A percentile compares a stretch with the other conserved stretches of the same genome.
These are phyloP conservation scores for Myotis findleyi DNA, from an alignment of 2,797 vertebrate species.

Conservation along the genomic window DNA sequence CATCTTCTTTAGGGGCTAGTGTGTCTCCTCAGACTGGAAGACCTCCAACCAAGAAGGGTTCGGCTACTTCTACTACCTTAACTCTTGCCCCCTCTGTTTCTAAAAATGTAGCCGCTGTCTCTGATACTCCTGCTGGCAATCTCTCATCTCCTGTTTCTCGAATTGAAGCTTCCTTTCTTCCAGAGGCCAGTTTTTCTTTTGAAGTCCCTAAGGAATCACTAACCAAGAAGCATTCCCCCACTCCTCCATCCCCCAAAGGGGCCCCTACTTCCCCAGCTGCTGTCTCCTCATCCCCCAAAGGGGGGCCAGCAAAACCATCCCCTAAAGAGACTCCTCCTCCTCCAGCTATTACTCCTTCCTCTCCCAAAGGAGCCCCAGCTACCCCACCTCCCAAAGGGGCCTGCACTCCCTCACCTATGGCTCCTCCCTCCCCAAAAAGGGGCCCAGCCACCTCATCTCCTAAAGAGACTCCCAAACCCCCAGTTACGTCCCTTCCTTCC, in stretches of 20 bases:
- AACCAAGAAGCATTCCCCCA: neutral
- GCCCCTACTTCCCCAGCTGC: neutral
- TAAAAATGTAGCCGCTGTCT: neutral
- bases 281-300: neutral
- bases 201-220: slow-evolving; percentile 48
- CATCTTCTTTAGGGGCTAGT: slow-evolving; percentile 42
- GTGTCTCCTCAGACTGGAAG: slow-evolving; percentile 62
- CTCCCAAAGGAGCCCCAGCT: neutral
- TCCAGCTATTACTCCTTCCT: neutral
- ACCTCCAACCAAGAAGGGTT: slow-evolving; percentile 26
- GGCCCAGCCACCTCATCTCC: neutral
- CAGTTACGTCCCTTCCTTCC: neutral
- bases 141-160: neutral
- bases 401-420: neutral
- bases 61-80: neutral
- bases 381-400: neutral
- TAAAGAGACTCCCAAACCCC: neutral
- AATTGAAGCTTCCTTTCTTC: slow-evolving; percentile 32
- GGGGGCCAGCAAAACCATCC: neutral
- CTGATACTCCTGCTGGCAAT: slow-evolving; percentile 39
- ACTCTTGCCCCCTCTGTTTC: slow-evolving; percentile 4
- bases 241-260: neutral
- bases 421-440: neutral
- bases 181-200: slow-evolving; percentile 49
- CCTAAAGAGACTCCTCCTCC: neutral